A percentile compares a stretch with the other conserved stretches of the same genome.
Conservation (phyloP, 37 sponge, comb jelly and placozoan species). For the Chondrosia reniformis region DNA sequence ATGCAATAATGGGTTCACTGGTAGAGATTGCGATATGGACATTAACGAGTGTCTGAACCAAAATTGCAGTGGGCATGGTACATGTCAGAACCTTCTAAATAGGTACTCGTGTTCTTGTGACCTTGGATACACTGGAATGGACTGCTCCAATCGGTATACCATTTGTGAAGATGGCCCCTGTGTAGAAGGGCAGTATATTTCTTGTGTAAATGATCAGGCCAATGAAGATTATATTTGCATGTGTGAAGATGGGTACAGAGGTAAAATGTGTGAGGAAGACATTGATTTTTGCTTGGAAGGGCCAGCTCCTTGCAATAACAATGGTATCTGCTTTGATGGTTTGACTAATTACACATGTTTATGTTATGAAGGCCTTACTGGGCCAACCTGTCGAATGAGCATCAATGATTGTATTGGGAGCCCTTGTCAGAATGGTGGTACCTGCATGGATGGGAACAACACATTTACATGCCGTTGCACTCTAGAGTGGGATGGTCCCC, state of each 20-base stretch:
- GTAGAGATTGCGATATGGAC: slow-evolving; percentile 2
- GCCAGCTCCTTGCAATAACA: background rate
- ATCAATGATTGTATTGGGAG: background rate
- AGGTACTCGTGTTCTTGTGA: background rate
- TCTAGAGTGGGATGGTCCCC: background rate
- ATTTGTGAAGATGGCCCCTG: slow-evolving; percentile 44
- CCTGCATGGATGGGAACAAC: slow-evolving; percentile 8
- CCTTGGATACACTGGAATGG: slow-evolving; percentile 50
- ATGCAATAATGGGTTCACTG: slow-evolving; percentile 23
- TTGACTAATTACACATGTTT: background rate
- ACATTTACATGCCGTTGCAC: slow-evolving; percentile 2
- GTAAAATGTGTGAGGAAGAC: slow-evolving; percentile 28
- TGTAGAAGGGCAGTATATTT: background rate
- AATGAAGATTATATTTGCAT: background rate
- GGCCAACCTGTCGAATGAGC: background rate
- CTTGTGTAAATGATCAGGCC: background rate
- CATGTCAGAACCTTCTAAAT: background rate
- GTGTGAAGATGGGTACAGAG: slow-evolving; percentile 47
- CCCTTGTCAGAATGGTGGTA: slow-evolving; percentile 9
- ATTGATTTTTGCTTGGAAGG: slow-evolving; percentile 10
- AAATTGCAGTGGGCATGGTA: slow-evolving; percentile 5
- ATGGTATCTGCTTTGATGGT: background rate
- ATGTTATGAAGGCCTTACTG: background rate
- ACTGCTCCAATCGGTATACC: slow-evolving; percentile 42
- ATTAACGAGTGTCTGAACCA: background rate